Base-by-base conservation (phyloP, 2,888 invertebrate genomes). In the Callosobruchus maculatus region DNA sequence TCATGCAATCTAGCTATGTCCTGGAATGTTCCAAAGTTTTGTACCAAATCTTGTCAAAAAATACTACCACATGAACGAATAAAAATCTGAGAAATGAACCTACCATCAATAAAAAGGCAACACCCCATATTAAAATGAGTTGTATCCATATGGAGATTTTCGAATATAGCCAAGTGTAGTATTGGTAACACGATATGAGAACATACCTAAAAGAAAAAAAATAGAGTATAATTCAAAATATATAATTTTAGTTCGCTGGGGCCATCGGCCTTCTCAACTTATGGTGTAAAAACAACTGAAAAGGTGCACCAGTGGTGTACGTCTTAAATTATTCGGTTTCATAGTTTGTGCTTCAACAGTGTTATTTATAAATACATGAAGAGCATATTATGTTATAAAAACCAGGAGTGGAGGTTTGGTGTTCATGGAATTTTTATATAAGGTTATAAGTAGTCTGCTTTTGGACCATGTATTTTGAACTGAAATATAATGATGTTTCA, bases 81-180 rank as follows among this genome's bases (percentile, higher is more conserved):
- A 74, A 84, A 90, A 84, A 90, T 89, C 84, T 93, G 91, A 18
- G 1, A 3, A 13, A 18, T 49, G 1, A 49, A 49, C 49, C 49
- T 49, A 49, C 49, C 90, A 94, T 90, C 77, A 94, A 88, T 0
- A 92, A 88, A 84, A 94, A 92, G 68, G 95, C 93, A 79, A 95
- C 90, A 20, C 91, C 87, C 97, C 97, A 97, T 76, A 95, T 93
- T 75, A 91, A 90, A 21, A 93, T 84, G 83, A 97, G 90, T 91
- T 97, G 96, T 75, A 94, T 81, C 82, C 91, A 91, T 80, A 96
- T 95, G 83, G 93, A 92, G 67, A 89, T 88, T 69, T 89, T 90
- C 67, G 92, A 93, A 88, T 96, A 97, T 79, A 96, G 90, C 84
- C 90, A 91, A 68, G 92, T 90, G 88, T 97, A 97, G 84, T 93